Percentiles rank a stretch among this genome's conserved stretches.
Conservation (phyloP, 1,140 invertebrate species). For the Chlorops oryzae region DNA sequence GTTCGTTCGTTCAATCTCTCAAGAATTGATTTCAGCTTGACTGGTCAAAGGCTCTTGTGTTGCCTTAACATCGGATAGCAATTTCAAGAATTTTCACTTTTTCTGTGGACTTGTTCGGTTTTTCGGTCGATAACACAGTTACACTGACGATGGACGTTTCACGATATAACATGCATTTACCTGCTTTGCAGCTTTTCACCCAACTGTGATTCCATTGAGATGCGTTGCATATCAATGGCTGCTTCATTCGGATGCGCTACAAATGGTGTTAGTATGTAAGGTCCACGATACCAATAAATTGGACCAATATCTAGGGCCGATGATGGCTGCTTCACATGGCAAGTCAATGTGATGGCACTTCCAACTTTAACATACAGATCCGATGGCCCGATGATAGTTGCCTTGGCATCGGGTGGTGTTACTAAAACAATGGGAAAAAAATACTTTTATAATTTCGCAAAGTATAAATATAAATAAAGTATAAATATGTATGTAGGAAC, state of each 20-base stretch:
- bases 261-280: slow-evolving; percentile 42
- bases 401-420: slow-evolving; percentile 68
- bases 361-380: slow-evolving; percentile 81
- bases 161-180: no score
- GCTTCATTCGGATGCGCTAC: slow-evolving; percentile 48
- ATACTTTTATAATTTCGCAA: no score
- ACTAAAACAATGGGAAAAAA: slow-evolving; percentile 20
- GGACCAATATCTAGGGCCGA: slow-evolving; percentile 66
- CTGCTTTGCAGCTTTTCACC: slow-evolving; percentile 41
- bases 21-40: no score
- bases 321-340: slow-evolving; percentile 74
- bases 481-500: no score
- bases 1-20: no score
- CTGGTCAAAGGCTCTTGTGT: no score
- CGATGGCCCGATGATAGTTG: slow-evolving; percentile 66
- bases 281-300: slow-evolving; percentile 75
- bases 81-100: no score
- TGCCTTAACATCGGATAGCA: no score
- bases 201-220: slow-evolving; percentile 44
- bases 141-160: no score
- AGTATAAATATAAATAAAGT: no score
- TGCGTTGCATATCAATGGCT: slow-evolving; percentile 44
- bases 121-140: no score
- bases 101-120: no score
- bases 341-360: slow-evolving; percentile 72